phyloP scores from a whole-genome alignment of 2,113 vertebrate genomes.

The Pao palembangensis region DNA sequence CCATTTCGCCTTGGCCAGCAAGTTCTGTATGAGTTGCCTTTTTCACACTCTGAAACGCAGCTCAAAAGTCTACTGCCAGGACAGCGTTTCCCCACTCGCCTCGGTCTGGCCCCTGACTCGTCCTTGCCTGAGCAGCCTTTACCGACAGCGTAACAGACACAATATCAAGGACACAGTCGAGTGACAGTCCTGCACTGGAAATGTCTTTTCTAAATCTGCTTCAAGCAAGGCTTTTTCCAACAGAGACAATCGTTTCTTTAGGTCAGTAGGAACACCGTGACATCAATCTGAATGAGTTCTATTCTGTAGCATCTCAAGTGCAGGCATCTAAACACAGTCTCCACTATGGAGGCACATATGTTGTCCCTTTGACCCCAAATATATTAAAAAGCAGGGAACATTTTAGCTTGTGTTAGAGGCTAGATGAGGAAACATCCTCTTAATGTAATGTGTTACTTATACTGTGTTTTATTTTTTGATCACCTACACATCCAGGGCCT shows the following conservation, averaged over 20 bases:
- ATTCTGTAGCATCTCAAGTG: conserved; percentile 26
- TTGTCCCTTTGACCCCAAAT: conserved; percentile 11
- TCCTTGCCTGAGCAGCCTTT: conserved; percentile 23
- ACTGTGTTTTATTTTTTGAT: conserved; percentile 1
- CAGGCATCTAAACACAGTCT: conserved; percentile 11
- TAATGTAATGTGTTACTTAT: background rate
- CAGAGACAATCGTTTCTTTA: conserved; percentile 46
- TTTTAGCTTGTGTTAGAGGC: background rate
- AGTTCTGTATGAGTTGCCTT: too few species aligned
- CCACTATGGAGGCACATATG: conserved; percentile 37
- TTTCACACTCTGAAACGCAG: too few species aligned
- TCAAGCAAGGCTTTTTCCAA: conserved; percentile 38
- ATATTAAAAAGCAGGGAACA: conserved; percentile 29
- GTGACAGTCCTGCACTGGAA: conserved; percentile 7
- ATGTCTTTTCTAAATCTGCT: conserved; percentile 31
- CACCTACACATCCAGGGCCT: background rate
- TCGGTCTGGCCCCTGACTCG: conserved; percentile 18
- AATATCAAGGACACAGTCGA: conserved; percentile 13
- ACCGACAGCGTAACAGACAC: conserved; percentile 14
- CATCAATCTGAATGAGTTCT: conserved; percentile 5
- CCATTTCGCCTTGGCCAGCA: too few species aligned
- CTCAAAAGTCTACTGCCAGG: conserved; percentile 1
- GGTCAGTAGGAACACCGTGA: conserved; percentile 53
- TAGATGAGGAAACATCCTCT: too few species aligned
- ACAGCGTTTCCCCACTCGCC: conserved; percentile 14